These are phyloP conservation scores for Poecilia gillii DNA, from an alignment of 2,797 vertebrate species.

Conservation along the genomic window DNA sequence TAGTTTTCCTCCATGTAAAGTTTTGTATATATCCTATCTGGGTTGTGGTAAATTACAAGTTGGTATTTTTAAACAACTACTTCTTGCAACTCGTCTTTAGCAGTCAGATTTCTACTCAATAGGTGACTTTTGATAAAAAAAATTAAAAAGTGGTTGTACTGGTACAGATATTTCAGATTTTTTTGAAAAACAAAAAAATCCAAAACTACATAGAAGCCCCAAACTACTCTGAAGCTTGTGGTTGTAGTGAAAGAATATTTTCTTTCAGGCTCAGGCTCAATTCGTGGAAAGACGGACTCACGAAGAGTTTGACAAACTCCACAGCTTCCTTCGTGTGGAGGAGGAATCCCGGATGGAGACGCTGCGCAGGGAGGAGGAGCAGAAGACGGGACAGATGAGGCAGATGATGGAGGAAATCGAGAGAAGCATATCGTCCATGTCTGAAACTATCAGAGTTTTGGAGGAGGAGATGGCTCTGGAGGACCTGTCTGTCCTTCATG, in stretches of 20 bases:
- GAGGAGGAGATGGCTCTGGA: constrained; percentile 66
- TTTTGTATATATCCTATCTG: neutral
- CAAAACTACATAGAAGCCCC: neutral
- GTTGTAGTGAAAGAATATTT: neutral
- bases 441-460: constrained; percentile 60
- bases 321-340: constrained; percentile 64
- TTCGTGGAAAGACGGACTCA: constrained; percentile 67
- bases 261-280: constrained; percentile 66
- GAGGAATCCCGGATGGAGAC: constrained; percentile 62
- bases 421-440: constrained; percentile 49
- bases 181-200: neutral
- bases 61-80: neutral
- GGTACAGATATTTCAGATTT: neutral
- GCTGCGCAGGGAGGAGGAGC: constrained; percentile 70
- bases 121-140: neutral
- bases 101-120: neutral
- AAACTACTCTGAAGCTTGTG: neutral
- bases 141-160: neutral
- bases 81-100: neutral
- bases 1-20: neutral
- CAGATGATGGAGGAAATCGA: constrained; percentile 58
- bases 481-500: constrained; percentile 67
- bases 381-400: constrained; percentile 59
- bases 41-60: neutral
- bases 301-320: constrained; percentile 75